Conservation (phyloP, 92 coral and sea anemone genomes). For the Chrysogorgia sp. region DNA sequence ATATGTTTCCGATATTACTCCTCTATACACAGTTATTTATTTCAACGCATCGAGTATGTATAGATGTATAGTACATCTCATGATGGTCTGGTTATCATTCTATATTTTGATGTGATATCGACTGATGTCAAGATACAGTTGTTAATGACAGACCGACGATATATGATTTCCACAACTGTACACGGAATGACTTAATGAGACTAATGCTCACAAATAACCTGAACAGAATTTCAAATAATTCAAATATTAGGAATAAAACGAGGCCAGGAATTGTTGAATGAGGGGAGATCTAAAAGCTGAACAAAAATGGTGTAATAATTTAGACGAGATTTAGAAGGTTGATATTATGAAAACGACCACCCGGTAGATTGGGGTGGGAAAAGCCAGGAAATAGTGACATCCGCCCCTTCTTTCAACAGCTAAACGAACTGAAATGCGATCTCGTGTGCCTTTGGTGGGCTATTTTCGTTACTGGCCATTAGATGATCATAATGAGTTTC, state of each 20-base stretch:
- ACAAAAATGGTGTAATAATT: no score
- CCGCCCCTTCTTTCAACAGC: not conserved
- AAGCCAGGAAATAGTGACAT: not conserved
- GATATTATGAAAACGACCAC: not conserved
- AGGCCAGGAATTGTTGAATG: no score
- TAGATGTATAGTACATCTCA: not conserved
- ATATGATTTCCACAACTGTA: constrained; percentile 33
- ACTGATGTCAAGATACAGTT: not conserved
- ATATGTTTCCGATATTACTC: no score
- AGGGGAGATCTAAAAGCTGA: no score
- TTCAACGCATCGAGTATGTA: not conserved
- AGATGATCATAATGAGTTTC: constrained; percentile 27
- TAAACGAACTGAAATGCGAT: constrained; percentile 17
- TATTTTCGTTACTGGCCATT: constrained; percentile 19
- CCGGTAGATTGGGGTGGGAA: not conserved
- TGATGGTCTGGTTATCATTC: not conserved
- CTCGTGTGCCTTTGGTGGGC: constrained; percentile 33
- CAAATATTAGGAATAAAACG: not conserved
- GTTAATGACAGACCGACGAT: constrained; percentile 16
- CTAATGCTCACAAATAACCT: not conserved
- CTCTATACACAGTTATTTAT: no score
- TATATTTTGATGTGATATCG: not conserved
- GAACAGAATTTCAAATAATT: not conserved
- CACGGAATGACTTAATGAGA: constrained; percentile 2
- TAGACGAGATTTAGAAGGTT: no score